phyloP scores from a whole-genome alignment of 2,113 vertebrate species.

The Eubucco bourcierii region DNA sequence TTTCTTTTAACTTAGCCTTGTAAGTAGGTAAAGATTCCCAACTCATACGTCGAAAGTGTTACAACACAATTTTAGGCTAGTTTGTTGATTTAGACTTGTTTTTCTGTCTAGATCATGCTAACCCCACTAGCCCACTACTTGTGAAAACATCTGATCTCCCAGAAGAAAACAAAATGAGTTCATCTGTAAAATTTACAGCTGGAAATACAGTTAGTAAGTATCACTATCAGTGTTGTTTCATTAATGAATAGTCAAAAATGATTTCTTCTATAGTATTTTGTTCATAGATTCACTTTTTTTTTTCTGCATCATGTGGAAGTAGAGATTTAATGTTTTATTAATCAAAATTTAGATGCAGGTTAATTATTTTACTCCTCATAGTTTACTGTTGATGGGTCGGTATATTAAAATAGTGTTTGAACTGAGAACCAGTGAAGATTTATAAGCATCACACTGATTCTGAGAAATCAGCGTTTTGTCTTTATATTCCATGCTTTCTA shows the following conservation, averaged over 20 bases:
- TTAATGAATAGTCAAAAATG: background rate
- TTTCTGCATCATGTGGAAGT: background rate
- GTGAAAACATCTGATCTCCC: constrained; percentile 89
- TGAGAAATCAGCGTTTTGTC: background rate
- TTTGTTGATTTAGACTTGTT: background rate
- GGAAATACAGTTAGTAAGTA: constrained; percentile 89
- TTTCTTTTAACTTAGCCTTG: background rate
- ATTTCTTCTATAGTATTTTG: background rate
- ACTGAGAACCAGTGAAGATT: background rate
- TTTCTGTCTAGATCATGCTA: constrained; percentile 83
- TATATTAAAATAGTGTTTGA: background rate
- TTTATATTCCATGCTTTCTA: background rate
- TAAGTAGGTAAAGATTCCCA: background rate
- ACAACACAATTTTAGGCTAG: background rate
- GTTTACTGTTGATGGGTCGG: background rate
- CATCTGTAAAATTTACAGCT: constrained; percentile 91
- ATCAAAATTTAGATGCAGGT: background rate
- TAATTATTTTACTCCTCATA: background rate
- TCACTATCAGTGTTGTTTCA: background rate
- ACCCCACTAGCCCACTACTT: constrained; percentile 93
- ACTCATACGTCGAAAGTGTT: background rate
- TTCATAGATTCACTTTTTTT: background rate
- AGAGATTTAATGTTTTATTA: background rate
- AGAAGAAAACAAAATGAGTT: constrained; percentile 89
- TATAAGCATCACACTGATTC: background rate